Base-by-base conservation (phyloP, 2,113 vertebrate genomes). In the Zosterops hypoxanthus region DNA sequence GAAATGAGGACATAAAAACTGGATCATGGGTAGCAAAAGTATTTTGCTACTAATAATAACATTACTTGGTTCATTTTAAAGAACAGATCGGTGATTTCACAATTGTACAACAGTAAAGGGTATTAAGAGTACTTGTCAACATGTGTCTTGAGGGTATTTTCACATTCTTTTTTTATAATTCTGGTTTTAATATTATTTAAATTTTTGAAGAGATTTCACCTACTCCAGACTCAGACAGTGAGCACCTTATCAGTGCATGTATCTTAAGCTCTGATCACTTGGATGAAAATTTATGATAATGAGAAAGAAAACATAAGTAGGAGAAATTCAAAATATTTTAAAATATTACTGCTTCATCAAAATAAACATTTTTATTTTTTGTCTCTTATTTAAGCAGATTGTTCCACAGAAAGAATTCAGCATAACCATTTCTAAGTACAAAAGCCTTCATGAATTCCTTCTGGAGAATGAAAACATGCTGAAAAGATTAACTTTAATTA, bases 21-120 rank as follows among this genome's bases (percentile, higher is more conserved):
- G 21, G 57, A 41, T 41, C 11, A 34, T 2, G 0, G 7, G 4
- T 22, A 70, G 6, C 25, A 64, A 44, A 70, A 61, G 1, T 33
- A 64, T 47, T 66, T 52, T 88, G 11, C 9, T 44, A 5, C 7
- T 75, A 31, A 5, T 60, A 49, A 25, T 12, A 31, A n/a, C 3
- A 16, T 72, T 76, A 14, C 2, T 44, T 6, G 14, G 6, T 56
- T 68, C 5, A 55, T 78, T 82, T 9, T 79, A 34, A 42, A 70
- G 26, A 89, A 26, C 8, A 61, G 11, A 42, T 41, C 1, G 0
- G 2, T 18, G 34, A 9, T 33, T 82, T 73, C 15, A 22, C 20
- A 36, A 47, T 5, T 82, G 21, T 36, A 39, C 3, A 15, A 4
- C 49, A 63, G 36, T 15, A 69, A 81, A 34, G 21, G 2, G 6